A percentile compares a stretch with the other conserved stretches of the same genome.
phyloP scores from a whole-genome alignment of 2,888 invertebrate species.

The Galerucella pusilla region DNA sequence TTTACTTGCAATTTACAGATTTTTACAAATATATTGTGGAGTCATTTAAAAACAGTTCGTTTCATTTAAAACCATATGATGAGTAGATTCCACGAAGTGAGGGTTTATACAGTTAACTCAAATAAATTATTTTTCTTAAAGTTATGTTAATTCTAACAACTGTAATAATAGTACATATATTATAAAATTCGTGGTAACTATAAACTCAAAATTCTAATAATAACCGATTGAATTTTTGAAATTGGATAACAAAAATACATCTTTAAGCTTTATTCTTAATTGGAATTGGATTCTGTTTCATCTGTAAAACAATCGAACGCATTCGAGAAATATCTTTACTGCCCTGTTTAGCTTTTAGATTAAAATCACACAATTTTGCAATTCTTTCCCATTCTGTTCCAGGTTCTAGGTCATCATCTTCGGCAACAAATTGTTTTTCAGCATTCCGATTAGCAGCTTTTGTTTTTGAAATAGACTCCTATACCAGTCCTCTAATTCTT shows the following conservation, averaged over 20 bases:
- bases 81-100: too few species aligned
- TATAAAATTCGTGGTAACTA: not conserved
- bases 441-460: constrained; percentile 96
- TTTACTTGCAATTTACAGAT: too few species aligned
- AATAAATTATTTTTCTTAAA: constrained; percentile 21
- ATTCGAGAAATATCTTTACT: constrained; percentile 95
- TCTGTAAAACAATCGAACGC: constrained; percentile 94
- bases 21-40: too few species aligned
- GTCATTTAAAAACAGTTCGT: too few species aligned
- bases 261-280: constrained; percentile 64
- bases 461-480: constrained; percentile 92
- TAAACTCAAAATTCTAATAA: not conserved
- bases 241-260: constrained; percentile 4
- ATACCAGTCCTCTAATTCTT: constrained; percentile 99
- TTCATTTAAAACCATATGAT: too few species aligned
- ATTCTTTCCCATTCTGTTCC: constrained; percentile 99
- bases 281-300: constrained; percentile 85
- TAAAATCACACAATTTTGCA: constrained; percentile 96
- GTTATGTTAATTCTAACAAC: constrained; percentile 25
- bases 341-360: constrained; percentile 87
- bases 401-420: constrained; percentile 79
- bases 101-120: too few species aligned
- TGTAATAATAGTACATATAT: constrained; percentile 20
- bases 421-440: constrained; percentile 92
- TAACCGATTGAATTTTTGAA: not conserved